Conservation (phyloP, 2,113 vertebrate species). For the Leucopsar rothschildi region DNA sequence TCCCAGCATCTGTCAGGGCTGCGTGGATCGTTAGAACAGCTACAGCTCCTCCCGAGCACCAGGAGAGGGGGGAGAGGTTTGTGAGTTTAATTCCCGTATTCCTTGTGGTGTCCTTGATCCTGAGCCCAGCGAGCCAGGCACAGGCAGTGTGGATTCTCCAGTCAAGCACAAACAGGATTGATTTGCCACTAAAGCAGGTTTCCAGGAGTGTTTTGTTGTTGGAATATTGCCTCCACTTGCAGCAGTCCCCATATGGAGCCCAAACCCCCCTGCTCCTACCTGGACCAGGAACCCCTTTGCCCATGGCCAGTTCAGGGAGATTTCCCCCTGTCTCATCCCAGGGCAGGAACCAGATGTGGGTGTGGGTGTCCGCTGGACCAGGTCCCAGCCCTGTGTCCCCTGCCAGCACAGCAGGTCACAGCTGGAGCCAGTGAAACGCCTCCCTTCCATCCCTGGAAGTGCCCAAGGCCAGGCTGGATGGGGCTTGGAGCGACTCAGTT, state of each 20-base stretch:
- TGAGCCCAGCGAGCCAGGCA: rapidly evolving
- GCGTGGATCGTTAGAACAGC: background rate
- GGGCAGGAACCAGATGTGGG: background rate
- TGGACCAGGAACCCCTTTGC: rapidly evolving
- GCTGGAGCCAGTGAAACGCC: rapidly evolving
- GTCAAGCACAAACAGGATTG: background rate
- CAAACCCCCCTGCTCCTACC: rapidly evolving
- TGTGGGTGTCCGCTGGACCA: rapidly evolving
- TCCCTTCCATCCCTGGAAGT: background rate
- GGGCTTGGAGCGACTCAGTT: rapidly evolving
- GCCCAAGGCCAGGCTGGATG: background rate
- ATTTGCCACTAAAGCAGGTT: rapidly evolving
- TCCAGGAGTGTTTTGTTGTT: background rate
- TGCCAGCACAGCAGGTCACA: background rate
- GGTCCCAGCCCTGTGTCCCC: background rate
- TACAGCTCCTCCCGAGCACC: background rate
- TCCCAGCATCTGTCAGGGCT: background rate
- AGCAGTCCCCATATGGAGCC: background rate
- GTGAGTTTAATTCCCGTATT: background rate
- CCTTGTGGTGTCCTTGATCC: background rate
- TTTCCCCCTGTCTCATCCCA: background rate
- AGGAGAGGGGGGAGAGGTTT: background rate
- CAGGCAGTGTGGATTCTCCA: background rate
- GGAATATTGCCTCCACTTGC: rapidly evolving
- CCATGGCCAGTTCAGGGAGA: rapidly evolving